Percentiles rank a stretch among this genome's conserved stretches.
Conservation (phyloP, 1,140 invertebrate genomes). For the Drosophila watanabei region DNA sequence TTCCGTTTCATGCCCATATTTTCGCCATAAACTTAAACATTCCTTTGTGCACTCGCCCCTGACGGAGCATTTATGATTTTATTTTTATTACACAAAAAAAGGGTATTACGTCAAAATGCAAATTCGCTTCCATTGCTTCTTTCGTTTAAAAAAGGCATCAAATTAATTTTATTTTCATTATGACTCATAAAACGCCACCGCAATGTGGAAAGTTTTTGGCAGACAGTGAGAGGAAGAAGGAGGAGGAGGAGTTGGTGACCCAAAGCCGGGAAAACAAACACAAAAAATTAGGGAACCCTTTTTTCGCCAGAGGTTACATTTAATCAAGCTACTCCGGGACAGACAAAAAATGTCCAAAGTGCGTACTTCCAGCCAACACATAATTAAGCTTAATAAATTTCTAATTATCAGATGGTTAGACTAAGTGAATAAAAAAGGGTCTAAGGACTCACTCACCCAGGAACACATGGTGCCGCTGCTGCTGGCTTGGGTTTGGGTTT, state of each 20-base stretch:
- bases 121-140: constrained; percentile 45
- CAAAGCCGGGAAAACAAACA: constrained; percentile 43
- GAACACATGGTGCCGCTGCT: constrained; percentile 58
- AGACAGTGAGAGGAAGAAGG: constrained; percentile 1
- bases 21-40: constrained; percentile 45
- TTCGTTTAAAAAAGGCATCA: constrained; percentile 59
- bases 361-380: constrained; percentile 78
- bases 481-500: background rate
- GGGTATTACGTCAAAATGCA: constrained; percentile 60
- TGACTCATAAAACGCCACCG: constrained; percentile 71
- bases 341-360: constrained; percentile 62
- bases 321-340: constrained; percentile 57
- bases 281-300: constrained; percentile 51
- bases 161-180: constrained; percentile 83
- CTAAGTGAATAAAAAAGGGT: constrained; percentile 78
- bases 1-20: constrained; percentile 11
- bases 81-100: constrained; percentile 67
- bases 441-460: constrained; percentile 56
- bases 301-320: constrained; percentile 44
- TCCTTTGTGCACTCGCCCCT: constrained; percentile 22
- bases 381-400: constrained; percentile 84
- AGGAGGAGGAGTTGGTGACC: constrained; percentile 26
- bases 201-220: constrained; percentile 62
- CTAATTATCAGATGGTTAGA: constrained; percentile 81
- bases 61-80: constrained; percentile 53